A percentile compares a stretch with the other conserved stretches of the same genome.
These are phyloP conservation scores for Drosophila vallismaia DNA, from an alignment of 2,888 invertebrate genomes.

Conservation along the genomic window DNA sequence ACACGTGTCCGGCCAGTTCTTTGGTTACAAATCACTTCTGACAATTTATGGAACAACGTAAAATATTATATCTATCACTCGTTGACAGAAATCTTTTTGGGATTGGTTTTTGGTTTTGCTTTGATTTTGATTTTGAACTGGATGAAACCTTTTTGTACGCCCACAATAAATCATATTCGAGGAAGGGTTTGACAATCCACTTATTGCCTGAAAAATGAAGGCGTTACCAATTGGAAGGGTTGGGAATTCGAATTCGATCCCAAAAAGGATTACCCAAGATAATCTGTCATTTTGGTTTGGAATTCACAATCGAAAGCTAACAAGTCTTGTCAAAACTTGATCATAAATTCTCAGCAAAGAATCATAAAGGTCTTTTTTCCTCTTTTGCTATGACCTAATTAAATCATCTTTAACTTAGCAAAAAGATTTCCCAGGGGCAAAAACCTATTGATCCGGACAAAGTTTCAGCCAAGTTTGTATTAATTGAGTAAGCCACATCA, in stretches of 20 bases:
- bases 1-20: conserved; percentile 44
- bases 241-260: neutral
- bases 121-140: conserved; percentile 9
- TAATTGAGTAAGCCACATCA: conserved; percentile 55
- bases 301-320: conserved; percentile 8
- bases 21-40: conserved; percentile 48
- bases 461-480: conserved; percentile 11
- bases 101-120: conserved; percentile 25
- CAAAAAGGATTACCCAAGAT: conserved; percentile 35
- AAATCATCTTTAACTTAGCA: conserved; percentile 7
- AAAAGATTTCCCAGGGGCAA: neutral
- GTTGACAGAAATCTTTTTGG: conserved; percentile 26
- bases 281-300: conserved; percentile 31
- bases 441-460: neutral
- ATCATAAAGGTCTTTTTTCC: neutral
- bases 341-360: neutral
- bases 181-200: conserved; percentile 33
- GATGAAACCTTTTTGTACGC: conserved; percentile 15
- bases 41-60: conserved; percentile 34
- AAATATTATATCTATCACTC: conserved; percentile 40
- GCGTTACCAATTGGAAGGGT: conserved; percentile 11
- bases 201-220: conserved; percentile 44
- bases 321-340: conserved; percentile 13
- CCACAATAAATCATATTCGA: conserved; percentile 24
- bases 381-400: conserved; percentile 3